phyloP scores from a whole-genome alignment of 2,113 vertebrate genomes.

The Butorides virescens region DNA sequence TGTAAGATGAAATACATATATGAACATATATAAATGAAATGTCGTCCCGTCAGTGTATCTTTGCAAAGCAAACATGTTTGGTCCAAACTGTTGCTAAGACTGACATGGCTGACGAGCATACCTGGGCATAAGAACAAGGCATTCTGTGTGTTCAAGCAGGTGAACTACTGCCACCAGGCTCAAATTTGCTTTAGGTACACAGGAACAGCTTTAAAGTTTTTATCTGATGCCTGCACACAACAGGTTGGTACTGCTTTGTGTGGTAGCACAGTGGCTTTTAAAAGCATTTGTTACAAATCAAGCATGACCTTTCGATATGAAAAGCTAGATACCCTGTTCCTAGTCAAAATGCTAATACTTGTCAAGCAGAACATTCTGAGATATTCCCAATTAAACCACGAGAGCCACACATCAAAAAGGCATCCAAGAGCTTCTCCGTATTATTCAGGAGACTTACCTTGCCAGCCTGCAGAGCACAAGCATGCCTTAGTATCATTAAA shows the following conservation, averaged over 20 bases:
- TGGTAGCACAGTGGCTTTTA: neutral
- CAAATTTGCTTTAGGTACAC: neutral
- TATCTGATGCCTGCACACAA: neutral
- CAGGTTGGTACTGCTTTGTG: neutral
- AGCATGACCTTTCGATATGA: neutral
- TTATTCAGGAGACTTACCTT: conserved; percentile 76
- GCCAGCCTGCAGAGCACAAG: conserved; percentile 84
- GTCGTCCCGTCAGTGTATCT: neutral
- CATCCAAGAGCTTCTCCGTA: neutral
- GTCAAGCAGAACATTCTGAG: neutral
- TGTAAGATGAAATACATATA: too few species aligned
- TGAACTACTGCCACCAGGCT: neutral
- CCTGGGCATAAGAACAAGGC: neutral
- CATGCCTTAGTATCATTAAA: conserved; percentile 72
- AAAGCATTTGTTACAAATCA: neutral
- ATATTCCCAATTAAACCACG: neutral
- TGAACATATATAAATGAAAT: too few species aligned
- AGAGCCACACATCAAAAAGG: fast-evolving
- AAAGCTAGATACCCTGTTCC: neutral
- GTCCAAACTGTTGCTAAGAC: neutral
- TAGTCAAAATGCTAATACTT: neutral
- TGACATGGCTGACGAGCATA: neutral
- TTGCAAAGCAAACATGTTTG: neutral
- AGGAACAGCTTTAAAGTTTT: neutral
- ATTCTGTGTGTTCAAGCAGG: neutral